Conservation (phyloP, 2,888 invertebrate species). For the Plemyria rubiginata region DNA sequence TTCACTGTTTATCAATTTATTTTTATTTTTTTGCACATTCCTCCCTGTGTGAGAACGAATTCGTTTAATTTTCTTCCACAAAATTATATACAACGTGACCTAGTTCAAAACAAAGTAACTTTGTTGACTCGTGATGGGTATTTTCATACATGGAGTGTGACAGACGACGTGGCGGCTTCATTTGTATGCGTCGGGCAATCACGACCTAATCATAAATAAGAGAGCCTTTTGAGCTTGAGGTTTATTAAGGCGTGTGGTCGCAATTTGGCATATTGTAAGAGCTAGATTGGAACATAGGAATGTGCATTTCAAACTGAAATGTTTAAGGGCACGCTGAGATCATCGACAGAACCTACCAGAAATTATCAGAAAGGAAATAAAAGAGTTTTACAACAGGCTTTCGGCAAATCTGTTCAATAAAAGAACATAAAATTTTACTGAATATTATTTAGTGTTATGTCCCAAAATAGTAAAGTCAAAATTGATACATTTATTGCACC, state of each 20-base stretch:
- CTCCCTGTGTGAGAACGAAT: background rate
- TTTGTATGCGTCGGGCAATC: conserved; percentile 61
- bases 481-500: background rate
- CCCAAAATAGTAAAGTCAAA: background rate
- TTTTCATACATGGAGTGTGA: conserved; percentile 47
- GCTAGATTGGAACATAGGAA: conserved; percentile 12
- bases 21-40: background rate
- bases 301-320: conserved; percentile 6
- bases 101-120: conserved; percentile 45
- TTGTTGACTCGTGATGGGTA: conserved; percentile 49
- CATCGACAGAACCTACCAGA: too few species aligned
- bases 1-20: too few species aligned
- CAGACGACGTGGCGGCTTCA: conserved; percentile 58
- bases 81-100: conserved; percentile 29
- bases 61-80: conserved; percentile 7
- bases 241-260: conserved; percentile 18
- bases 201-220: conserved; percentile 65
- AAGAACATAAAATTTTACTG: too few species aligned
- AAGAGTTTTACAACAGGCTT: too few species aligned
- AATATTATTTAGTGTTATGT: too few species aligned
- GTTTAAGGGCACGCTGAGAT: background rate
- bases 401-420: too few species aligned
- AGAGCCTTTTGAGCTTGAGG: conserved; percentile 42
- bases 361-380: too few species aligned
- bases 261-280: conserved; percentile 15